Conservation (phyloP, 2,797 vertebrate species). For the Pseudochromis fuscus region DNA sequence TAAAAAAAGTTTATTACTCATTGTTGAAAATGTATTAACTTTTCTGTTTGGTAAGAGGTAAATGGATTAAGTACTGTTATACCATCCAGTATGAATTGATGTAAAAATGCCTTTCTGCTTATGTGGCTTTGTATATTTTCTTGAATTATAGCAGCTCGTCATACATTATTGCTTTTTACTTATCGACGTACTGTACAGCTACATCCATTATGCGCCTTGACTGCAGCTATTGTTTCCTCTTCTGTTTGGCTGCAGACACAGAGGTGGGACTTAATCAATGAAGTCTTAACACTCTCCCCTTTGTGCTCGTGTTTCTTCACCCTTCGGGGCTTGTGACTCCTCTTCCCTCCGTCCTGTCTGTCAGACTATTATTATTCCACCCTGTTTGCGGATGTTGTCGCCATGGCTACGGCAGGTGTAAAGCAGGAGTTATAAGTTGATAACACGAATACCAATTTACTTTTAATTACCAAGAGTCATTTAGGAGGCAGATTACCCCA, state of each 20-base stretch:
- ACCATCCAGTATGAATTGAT: not conserved
- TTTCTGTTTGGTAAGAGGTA: not conserved
- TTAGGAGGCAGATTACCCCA: slow-evolving; percentile 71
- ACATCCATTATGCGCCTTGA: slow-evolving; percentile 8
- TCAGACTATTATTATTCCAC: slow-evolving; percentile 66
- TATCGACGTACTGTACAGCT: slow-evolving; percentile 3
- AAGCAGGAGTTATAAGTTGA: slow-evolving; percentile 72
- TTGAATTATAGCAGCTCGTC: not conserved
- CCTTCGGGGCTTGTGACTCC: slow-evolving; percentile 43
- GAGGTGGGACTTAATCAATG: slow-evolving; percentile 6
- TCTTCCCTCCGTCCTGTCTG: slow-evolving; percentile 49
- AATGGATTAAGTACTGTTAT: not conserved
- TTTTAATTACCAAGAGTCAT: slow-evolving; percentile 77
- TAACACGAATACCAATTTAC: slow-evolving; percentile 75
- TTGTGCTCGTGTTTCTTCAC: slow-evolving; percentile 30
- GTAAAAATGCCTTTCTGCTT: not conserved
- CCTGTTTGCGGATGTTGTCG: slow-evolving; percentile 60
- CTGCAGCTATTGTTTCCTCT: slow-evolving; percentile 15
- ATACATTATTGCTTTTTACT: slow-evolving; percentile 9
- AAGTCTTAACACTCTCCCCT: slow-evolving; percentile 31
- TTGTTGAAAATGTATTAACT: too few relatives aligned
- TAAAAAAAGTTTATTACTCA: too few relatives aligned
- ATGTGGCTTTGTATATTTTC: not conserved
- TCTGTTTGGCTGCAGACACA: slow-evolving; percentile 19
- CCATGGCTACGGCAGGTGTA: slow-evolving; percentile 78